Evolutionary conservation across 2,113 vertebrate genomes (phyloP).

Genomic region (Hoplias malabaricus): DNA sequence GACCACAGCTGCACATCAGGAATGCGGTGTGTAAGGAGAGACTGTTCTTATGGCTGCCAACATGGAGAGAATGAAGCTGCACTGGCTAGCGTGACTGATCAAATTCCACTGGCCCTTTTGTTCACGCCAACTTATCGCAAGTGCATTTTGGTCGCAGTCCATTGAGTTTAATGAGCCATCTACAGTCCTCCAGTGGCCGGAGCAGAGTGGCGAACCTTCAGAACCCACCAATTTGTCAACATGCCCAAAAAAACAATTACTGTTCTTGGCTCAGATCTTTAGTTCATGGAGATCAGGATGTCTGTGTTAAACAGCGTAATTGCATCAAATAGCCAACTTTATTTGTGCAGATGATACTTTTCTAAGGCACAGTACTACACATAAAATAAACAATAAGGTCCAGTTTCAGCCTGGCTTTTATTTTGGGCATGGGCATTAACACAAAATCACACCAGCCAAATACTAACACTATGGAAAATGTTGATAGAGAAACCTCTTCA

Average conservation of each 20-base stretch:
- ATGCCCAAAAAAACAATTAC: not conserved
- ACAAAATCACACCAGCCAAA: not conserved
- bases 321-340: not conserved
- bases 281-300: not conserved
- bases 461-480: no score
- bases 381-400: not conserved
- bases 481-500: no score
- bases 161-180: conserved; percentile 26
- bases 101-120: conserved; percentile 19
- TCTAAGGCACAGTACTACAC: not conserved
- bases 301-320: not conserved
- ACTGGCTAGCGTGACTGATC: conserved; percentile 23
- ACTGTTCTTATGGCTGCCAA: conserved; percentile 54
- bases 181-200: not conserved
- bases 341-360: not conserved
- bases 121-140: not conserved
- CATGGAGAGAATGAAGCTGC: conserved; percentile 38
- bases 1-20: conserved; percentile 64
- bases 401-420: not conserved
- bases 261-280: not conserved
- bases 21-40: conserved; percentile 59
- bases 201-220: conserved; percentile 16
- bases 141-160: conserved; percentile 16
- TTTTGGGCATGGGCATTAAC: not conserved
- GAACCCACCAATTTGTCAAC: conserved; percentile 12